These are phyloP conservation scores for Anorthoa munda DNA, from an alignment of 2,888 invertebrate species.

Conservation along the genomic window DNA sequence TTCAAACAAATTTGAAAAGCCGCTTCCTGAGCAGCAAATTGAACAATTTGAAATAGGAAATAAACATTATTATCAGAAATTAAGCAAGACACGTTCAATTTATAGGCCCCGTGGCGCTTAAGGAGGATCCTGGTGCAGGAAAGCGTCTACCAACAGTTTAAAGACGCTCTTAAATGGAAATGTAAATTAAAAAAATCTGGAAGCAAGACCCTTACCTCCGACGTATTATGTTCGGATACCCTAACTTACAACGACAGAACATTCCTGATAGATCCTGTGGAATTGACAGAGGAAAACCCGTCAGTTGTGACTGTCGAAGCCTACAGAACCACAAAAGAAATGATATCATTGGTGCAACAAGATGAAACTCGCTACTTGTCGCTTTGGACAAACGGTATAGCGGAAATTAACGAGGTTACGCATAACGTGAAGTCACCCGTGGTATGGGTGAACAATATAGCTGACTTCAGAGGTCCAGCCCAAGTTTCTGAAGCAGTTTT, in stretches of 20 bases:
- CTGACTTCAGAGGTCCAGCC: conserved; percentile 72
- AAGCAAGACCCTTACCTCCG: neutral
- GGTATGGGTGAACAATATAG: conserved; percentile 79
- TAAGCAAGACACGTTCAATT: conserved; percentile 17
- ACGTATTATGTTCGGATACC: conserved; percentile 63
- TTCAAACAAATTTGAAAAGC: too few relatives aligned
- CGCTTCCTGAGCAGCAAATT: too few relatives aligned
- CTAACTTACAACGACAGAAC: conserved; percentile 56
- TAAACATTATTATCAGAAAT: neutral
- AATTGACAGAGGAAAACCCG: neutral
- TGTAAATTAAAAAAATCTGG: conserved; percentile 51
- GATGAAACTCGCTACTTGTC: conserved; percentile 69
- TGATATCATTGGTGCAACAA: conserved; percentile 69
- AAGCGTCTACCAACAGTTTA: conserved; percentile 72
- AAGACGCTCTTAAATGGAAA: conserved; percentile 71
- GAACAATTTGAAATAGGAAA: too few relatives aligned
- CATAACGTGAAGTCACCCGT: conserved; percentile 53
- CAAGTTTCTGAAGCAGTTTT: conserved; percentile 51
- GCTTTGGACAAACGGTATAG: conserved; percentile 76
- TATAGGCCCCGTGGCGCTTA: conserved; percentile 77
- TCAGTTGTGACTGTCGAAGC: conserved; percentile 69
- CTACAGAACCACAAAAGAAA: conserved; percentile 80
- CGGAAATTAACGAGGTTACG: conserved; percentile 77
- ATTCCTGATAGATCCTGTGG: conserved; percentile 68
- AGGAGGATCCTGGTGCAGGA: conserved; percentile 78